Evolutionary conservation across 2,797 vertebrate species (phyloP).

Genomic region (Typhlichthys subterraneus): DNA sequence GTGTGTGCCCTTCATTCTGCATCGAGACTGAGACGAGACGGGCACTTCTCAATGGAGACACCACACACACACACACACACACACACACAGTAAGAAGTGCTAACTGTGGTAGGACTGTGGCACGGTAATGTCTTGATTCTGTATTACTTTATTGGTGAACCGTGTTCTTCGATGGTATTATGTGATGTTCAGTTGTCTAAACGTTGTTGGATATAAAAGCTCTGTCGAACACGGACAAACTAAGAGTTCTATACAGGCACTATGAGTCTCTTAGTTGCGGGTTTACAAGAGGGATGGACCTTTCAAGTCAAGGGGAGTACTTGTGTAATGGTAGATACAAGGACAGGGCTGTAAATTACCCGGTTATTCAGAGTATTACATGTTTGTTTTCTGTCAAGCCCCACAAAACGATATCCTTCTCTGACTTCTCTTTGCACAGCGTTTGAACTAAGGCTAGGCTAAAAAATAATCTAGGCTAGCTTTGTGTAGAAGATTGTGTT

Average conservation of each 20-base stretch:
- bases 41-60: conserved; percentile 10
- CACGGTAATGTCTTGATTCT: neutral
- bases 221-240: conserved; percentile 11
- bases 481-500: neutral
- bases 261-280: conserved; percentile 17
- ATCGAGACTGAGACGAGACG: conserved; percentile 40
- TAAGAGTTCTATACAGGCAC: conserved; percentile 1
- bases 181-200: neutral
- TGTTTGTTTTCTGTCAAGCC: conserved; percentile 17
- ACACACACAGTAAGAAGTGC: conserved; percentile 19
- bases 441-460: conserved; percentile 6
- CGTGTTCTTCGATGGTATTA: conserved; percentile 8
- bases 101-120: conserved; percentile 3
- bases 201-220: conserved; percentile 20
- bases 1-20: conserved; percentile 50
- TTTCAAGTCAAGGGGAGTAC: neutral
- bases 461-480: neutral
- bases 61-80: conserved; percentile 1
- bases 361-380: conserved; percentile 4
- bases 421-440: conserved; percentile 26
- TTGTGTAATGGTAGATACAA: conserved; percentile 5
- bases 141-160: neutral
- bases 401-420: conserved; percentile 8
- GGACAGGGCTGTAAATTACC: neutral
- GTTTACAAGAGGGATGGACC: conserved; percentile 15